phyloP scores from a whole-genome alignment of 2,113 vertebrate genomes.

The Crotalus viridis region DNA sequence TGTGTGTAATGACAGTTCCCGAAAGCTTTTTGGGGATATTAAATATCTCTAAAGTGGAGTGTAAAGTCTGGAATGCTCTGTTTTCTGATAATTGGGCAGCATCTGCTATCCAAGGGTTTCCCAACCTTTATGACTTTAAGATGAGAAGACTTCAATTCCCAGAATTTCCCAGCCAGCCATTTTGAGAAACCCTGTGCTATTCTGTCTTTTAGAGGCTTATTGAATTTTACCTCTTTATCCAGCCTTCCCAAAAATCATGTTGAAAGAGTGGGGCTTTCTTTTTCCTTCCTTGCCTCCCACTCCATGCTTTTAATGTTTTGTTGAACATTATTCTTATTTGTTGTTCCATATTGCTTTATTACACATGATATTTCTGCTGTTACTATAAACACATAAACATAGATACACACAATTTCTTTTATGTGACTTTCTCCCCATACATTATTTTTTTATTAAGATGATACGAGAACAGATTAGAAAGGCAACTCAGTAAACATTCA shows the following conservation, averaged over 20 bases:
- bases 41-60: background rate
- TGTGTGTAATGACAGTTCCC: too few relatives aligned
- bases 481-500: conserved; percentile 2
- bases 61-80: background rate
- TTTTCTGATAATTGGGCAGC: background rate
- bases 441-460: background rate
- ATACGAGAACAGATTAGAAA: background rate
- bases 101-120: background rate
- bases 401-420: background rate
- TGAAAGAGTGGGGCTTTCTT: background rate
- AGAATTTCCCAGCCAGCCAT: background rate
- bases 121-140: background rate
- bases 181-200: background rate
- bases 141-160: background rate
- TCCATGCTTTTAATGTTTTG: background rate
- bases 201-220: background rate
- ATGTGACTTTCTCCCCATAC: background rate
- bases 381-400: background rate
- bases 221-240: background rate
- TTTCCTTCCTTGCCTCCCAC: background rate
- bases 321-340: background rate
- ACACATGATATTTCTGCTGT: background rate
- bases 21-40: too few relatives aligned
- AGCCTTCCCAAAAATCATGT: background rate
- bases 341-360: background rate